Conservation (phyloP, 2,113 vertebrate genomes). For the Hiodon alosoides region DNA sequence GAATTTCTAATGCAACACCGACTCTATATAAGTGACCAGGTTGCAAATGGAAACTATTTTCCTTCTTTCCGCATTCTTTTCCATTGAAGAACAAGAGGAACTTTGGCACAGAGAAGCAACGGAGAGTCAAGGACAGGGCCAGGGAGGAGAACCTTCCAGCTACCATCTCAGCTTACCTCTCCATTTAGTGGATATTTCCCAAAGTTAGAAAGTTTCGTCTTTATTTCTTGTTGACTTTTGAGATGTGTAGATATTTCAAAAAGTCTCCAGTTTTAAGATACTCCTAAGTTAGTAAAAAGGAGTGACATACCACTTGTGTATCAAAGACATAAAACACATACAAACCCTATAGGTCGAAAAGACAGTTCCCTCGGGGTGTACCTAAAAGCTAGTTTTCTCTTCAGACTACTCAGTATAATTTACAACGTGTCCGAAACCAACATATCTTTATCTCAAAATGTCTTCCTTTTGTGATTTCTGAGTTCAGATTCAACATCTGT, state of each 20-base stretch:
- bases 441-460: background rate
- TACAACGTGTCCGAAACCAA: background rate
- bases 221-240: background rate
- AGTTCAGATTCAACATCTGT: background rate
- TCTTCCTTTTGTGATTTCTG: background rate
- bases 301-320: background rate
- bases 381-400: background rate
- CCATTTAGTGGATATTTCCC: background rate
- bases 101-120: slow-evolving; percentile 11
- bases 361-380: background rate
- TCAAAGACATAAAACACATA: background rate
- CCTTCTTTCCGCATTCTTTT: background rate
- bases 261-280: background rate
- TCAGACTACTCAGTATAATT: background rate
- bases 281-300: background rate
- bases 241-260: background rate
- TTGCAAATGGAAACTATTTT: background rate
- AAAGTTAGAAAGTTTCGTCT: background rate
- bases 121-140: background rate
- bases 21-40: background rate
- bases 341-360: background rate
- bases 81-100: background rate
- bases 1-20: background rate
- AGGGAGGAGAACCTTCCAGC: background rate
- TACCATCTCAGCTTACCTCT: slow-evolving; percentile 1